Base-by-base conservation (phyloP, 2,113 vertebrate species). In the Trichomycterus rosablanca region DNA sequence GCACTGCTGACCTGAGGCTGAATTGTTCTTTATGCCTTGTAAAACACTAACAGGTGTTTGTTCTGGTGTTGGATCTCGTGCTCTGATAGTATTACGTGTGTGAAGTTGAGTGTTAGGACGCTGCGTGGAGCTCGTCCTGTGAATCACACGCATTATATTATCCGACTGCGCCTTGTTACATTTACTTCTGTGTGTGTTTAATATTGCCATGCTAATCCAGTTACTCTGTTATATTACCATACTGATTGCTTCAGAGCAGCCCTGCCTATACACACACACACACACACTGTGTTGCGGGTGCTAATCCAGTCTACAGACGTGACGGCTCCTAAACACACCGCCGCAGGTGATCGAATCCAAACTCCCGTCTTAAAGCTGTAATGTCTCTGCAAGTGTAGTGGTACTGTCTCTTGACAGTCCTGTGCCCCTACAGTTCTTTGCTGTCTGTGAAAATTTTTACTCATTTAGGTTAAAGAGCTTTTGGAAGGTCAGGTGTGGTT, bases 221-320 rank as follows among this genome's bases (percentile, higher is more conserved):
- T 63, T 68, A 72, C 63, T 74, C 70, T 59, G 65, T 67, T 44
- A 72, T 77, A 77, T 77, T 77, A 74, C 70, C 75, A 77, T 77
- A 74, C 69, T 77, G 75, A 77, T 77, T 74, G 70, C 63, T 77
- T 74, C 48, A 65, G 63, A 66, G 28, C 43, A 24, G 57, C 51
- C 50, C 44, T 16, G 32, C 45, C 32, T 30, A 52, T 26, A 53
- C 26, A 45, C 40, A 55, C 30, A 54, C 39, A 67, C 50, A 61
- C 48, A 67, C 39, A 60, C 45, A 59, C 30, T 46, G 58, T 64
- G 59, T 37, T 30, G 53, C 44, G 37, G 68, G 48, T 46, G 56
- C 48, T 73, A 73, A 73, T 73, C 71, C 71, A 37, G 58, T 59
- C 71, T 61, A 51, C 44, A 28, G 62, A 66, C 57, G 45, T 65